A percentile compares a stretch with the other conserved stretches of the same genome.
Conservation (phyloP, 2,797 vertebrate genomes). For the Acridotheres tristis region DNA sequence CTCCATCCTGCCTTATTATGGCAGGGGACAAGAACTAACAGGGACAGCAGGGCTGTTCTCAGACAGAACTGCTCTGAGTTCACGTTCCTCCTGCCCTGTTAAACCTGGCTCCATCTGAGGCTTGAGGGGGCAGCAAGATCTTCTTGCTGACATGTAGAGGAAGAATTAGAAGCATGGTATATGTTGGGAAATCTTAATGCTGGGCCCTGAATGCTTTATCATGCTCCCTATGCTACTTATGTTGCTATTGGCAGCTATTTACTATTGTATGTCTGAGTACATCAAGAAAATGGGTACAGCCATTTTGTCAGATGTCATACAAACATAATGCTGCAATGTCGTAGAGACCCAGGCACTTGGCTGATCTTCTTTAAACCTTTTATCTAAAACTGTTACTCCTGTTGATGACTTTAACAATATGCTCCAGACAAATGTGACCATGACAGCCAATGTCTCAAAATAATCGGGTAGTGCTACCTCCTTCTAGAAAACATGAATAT, state of each 20-base stretch:
- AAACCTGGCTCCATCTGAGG: background rate
- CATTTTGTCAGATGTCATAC: background rate
- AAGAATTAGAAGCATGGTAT: background rate
- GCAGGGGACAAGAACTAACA: background rate
- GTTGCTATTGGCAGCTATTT: background rate
- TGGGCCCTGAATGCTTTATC: background rate
- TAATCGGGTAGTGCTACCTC: background rate
- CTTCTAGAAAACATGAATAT: background rate
- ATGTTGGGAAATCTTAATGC: background rate
- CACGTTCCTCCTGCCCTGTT: fast-evolving
- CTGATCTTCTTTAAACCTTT: background rate
- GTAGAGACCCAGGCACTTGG: background rate
- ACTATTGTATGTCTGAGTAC: background rate
- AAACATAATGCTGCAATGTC: background rate
- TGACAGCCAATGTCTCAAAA: background rate
- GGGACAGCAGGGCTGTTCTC: background rate
- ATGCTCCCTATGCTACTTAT: fast-evolving
- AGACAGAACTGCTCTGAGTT: background rate
- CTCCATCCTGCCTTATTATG: fast-evolving
- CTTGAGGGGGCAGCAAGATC: fast-evolving
- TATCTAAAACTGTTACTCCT: background rate
- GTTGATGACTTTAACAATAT: background rate
- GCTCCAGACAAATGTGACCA: background rate
- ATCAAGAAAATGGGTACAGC: background rate
- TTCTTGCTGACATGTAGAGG: background rate